Evolutionary conservation across 2,888 invertebrate genomes (phyloP).

Genomic region (Oscheius sp.): DNA sequence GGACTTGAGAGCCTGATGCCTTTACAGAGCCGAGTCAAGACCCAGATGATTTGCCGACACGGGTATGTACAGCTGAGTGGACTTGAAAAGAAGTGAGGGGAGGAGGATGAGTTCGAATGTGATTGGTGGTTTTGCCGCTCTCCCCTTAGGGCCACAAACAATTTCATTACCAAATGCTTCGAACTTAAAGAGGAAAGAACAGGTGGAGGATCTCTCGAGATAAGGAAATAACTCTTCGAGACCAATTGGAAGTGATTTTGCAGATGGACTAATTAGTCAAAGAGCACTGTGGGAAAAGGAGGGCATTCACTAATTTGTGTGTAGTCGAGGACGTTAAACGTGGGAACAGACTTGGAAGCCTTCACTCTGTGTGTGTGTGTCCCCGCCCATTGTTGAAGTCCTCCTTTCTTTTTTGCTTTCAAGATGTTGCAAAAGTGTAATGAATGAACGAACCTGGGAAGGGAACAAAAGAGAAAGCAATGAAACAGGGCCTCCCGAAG

Average conservation of each 20-base stretch:
- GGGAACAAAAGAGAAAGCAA: too few species aligned
- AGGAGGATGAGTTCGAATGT: neutral
- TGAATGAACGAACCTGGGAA: too few species aligned
- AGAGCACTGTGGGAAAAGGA: slow-evolving; percentile 24
- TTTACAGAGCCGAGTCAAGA: too few species aligned
- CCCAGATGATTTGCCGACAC: too few species aligned
- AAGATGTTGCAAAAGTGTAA: neutral
- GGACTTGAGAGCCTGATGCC: neutral
- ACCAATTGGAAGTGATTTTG: neutral
- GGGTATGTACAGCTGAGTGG: neutral
- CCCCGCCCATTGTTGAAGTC: neutral
- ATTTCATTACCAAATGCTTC: slow-evolving; percentile 18
- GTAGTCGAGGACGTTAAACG: slow-evolving; percentile 7
- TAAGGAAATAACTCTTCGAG: too few species aligned
- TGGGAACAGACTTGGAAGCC: slow-evolving; percentile 17
- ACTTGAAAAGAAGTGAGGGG: slow-evolving; percentile 6
- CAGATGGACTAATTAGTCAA: slow-evolving; percentile 18
- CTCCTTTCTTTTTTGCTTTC: neutral
- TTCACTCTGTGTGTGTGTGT: too few species aligned
- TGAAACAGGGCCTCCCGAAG: too few species aligned
- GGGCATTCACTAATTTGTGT: neutral
- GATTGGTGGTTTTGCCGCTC: neutral
- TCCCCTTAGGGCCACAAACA: neutral
- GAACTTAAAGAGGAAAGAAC: neutral
- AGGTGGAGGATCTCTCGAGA: neutral